These are phyloP conservation scores for Xestia xanthographa DNA, from an alignment of 2,888 invertebrate genomes.

Conservation along the genomic window DNA sequence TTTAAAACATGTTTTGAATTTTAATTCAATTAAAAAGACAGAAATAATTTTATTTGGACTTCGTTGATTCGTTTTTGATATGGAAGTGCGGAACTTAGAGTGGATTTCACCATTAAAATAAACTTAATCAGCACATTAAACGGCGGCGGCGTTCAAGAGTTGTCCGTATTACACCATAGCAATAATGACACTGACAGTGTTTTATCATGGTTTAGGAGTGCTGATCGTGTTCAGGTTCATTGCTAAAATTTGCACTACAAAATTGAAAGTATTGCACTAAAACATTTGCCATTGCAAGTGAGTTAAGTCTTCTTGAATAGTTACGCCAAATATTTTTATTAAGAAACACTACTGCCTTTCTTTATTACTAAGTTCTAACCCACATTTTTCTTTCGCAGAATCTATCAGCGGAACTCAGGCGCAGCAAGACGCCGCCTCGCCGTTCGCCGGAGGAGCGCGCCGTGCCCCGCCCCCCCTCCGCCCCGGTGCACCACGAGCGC, in stretches of 20 bases:
- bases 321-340: not conserved
- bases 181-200: not conserved
- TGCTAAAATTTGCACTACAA: not conserved
- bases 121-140: not conserved
- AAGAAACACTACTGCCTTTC: not conserved
- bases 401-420: conserved; percentile 81
- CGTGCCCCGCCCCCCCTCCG: conserved; percentile 86
- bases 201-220: not conserved
- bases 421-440: conserved; percentile 86
- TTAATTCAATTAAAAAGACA: conserved; percentile 44
- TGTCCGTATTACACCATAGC: not conserved
- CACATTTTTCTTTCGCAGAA: conserved; percentile 74
- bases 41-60: conserved; percentile 20
- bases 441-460: conserved; percentile 85
- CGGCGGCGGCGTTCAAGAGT: no score
- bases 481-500: conserved; percentile 88
- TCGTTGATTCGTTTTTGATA: conserved; percentile 21
- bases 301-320: not conserved
- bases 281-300: not conserved
- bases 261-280: not conserved
- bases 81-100: not conserved
- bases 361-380: conserved; percentile 15
- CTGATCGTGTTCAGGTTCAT: not conserved
- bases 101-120: not conserved
- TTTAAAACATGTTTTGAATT: conserved; percentile 62